These are phyloP conservation scores for Siniperca chuatsi DNA, from an alignment of 2,113 vertebrate species.

Conservation along the genomic window DNA sequence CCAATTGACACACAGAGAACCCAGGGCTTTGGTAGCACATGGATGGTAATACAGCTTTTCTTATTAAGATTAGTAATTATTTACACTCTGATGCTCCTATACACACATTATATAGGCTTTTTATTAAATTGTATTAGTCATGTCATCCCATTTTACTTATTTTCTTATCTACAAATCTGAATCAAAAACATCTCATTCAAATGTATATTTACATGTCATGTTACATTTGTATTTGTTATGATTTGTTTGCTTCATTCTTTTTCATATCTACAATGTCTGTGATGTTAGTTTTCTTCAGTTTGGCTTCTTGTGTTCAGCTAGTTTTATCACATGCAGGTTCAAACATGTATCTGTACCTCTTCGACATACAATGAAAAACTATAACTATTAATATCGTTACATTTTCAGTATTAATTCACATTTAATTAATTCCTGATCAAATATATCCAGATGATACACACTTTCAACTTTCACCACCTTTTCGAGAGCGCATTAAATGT, in stretches of 20 bases:
- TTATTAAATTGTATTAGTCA: neutral
- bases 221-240: too few relatives aligned
- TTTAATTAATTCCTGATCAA: neutral
- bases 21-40: neutral
- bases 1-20: neutral
- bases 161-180: neutral
- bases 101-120: neutral
- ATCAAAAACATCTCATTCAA: neutral
- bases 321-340: neutral
- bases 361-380: neutral
- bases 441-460: too few relatives aligned
- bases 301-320: neutral
- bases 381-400: neutral
- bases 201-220: neutral
- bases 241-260: neutral
- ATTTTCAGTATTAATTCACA: neutral
- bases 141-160: neutral
- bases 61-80: neutral
- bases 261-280: neutral
- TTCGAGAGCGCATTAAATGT: neutral
- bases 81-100: neutral
- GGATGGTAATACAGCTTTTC: neutral
- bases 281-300: neutral
- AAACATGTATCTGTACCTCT: neutral
- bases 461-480: neutral